Evolutionary conservation across 2,797 vertebrate genomes (phyloP).

Genomic region (Ctenopoma multispine): DNA sequence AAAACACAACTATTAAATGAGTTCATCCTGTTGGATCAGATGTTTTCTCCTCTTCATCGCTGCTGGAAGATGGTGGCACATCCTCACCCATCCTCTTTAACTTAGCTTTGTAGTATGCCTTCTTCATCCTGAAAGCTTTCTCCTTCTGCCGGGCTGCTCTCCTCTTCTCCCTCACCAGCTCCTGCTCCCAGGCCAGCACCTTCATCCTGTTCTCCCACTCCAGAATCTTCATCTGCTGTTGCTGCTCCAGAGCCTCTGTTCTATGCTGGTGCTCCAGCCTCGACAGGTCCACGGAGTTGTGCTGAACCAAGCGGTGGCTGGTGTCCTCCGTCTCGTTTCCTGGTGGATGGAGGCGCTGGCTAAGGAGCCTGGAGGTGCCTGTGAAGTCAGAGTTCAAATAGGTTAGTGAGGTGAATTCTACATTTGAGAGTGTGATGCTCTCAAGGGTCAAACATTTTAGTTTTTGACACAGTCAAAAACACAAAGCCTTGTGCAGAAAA

Average conservation of each 20-base stretch:
- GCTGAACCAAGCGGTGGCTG: constrained; percentile 21
- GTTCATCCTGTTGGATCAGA: constrained; percentile 49
- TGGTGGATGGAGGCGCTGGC: constrained; percentile 36
- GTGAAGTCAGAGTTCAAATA: not conserved
- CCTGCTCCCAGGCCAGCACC: constrained; percentile 82
- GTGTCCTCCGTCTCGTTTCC: constrained; percentile 39
- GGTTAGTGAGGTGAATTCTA: not conserved
- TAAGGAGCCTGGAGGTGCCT: constrained; percentile 59
- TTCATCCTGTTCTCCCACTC: constrained; percentile 86
- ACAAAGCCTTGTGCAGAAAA: too few relatives aligned
- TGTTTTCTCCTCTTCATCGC: constrained; percentile 69
- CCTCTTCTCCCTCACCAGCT: constrained; percentile 82
- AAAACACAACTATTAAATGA: not conserved
- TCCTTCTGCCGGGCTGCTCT: constrained; percentile 79
- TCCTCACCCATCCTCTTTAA: constrained; percentile 79
- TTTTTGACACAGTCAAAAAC: too few relatives aligned
- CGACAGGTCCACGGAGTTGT: constrained; percentile 55
- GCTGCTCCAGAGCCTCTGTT: constrained; percentile 76
- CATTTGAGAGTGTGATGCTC: not conserved
- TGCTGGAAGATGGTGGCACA: constrained; percentile 67
- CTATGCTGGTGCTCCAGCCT: constrained; percentile 78
- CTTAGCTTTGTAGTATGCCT: constrained; percentile 83
- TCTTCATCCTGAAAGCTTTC: constrained; percentile 84
- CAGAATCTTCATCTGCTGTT: constrained; percentile 84
- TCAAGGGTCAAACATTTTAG: too few relatives aligned